phyloP scores from a whole-genome alignment of 2,888 invertebrate species.

The Leistus spinibarbis region DNA sequence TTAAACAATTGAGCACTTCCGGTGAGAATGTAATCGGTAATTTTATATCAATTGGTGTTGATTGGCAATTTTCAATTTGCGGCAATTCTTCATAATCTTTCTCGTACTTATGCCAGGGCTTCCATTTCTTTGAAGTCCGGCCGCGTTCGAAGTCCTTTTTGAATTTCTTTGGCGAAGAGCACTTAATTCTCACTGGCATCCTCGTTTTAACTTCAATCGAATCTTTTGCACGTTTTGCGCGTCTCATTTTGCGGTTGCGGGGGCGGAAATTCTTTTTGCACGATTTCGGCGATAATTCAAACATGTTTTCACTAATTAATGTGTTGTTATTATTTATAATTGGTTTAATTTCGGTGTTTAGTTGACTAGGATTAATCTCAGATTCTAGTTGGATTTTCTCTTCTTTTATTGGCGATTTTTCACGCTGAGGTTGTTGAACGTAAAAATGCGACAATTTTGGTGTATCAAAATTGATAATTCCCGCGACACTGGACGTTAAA shows the following conservation, averaged over 20 bases:
- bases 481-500: conserved; percentile 20
- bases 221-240: conserved; percentile 13
- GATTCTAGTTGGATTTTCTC: conserved; percentile 13
- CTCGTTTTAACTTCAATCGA: conserved; percentile 14
- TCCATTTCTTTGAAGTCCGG: conserved; percentile 14
- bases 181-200: conserved; percentile 13
- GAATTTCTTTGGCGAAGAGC: conserved; percentile 31
- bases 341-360: conserved; percentile 15
- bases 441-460: background rate
- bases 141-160: conserved; percentile 17
- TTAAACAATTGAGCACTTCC: conserved; percentile 26
- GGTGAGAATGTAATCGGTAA: conserved; percentile 29
- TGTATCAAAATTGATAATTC: conserved; percentile 21
- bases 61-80: conserved; percentile 7
- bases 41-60: background rate
- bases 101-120: conserved; percentile 34
- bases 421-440: conserved; percentile 27
- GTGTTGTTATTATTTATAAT: background rate
- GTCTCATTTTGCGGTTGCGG: conserved; percentile 14
- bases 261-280: background rate
- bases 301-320: background rate
- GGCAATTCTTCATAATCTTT: conserved; percentile 35
- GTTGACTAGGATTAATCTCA: conserved; percentile 32
- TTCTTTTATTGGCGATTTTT: background rate
- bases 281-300: conserved; percentile 17